Evolutionary conservation across 2,113 vertebrate species (phyloP).

Genomic region (Cranoglanis bouderius): DNA sequence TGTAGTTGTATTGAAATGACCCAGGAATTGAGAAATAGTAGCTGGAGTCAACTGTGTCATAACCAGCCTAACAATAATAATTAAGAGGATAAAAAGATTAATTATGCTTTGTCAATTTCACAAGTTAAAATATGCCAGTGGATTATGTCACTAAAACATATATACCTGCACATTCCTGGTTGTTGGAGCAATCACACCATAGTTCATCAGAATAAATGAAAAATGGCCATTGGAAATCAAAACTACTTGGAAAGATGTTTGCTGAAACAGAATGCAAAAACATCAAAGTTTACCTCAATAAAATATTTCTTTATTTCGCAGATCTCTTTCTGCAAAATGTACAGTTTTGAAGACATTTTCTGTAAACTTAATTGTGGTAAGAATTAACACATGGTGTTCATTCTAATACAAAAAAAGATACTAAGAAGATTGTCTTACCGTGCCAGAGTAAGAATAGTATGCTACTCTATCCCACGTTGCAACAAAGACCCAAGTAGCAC

Average conservation of each 20-base stretch:
- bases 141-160: neutral
- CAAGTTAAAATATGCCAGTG: neutral
- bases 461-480: constrained; percentile 65
- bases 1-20: constrained; percentile 28
- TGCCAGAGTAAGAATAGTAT: constrained; percentile 44
- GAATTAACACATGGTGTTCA: too few relatives aligned
- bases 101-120: neutral
- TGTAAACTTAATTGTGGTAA: too few relatives aligned
- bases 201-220: constrained; percentile 60
- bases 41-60: constrained; percentile 55
- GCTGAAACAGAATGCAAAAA: constrained; percentile 43
- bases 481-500: constrained; percentile 41
- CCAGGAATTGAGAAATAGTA: constrained; percentile 42
- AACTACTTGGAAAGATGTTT: constrained; percentile 60
- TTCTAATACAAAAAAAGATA: too few relatives aligned
- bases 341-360: too few relatives aligned
- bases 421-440: constrained; percentile 28
- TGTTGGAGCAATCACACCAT: constrained; percentile 45
- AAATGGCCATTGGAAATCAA: constrained; percentile 49
- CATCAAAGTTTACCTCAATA: too few relatives aligned
- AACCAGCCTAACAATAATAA: constrained; percentile 60
- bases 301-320: too few relatives aligned
- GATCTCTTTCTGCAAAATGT: too few relatives aligned
- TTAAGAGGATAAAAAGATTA: neutral
- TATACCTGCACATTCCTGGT: constrained; percentile 33